phyloP scores from a whole-genome alignment of 1,140 invertebrate genomes.

The Achatina immaculata region DNA sequence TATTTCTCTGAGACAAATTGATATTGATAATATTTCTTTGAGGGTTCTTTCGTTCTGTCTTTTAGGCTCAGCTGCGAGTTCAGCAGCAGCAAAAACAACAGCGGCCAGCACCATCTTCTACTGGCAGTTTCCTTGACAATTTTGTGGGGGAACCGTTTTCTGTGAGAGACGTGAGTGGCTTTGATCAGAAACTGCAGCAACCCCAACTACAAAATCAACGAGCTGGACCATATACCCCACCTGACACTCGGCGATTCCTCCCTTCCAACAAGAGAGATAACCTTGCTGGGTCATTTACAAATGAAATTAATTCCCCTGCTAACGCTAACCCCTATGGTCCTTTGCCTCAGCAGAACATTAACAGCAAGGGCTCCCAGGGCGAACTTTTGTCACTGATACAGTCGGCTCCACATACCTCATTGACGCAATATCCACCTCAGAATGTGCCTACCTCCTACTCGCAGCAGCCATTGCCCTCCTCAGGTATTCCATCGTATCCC shows the following conservation, averaged over 20 bases:
- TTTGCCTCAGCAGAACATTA: neutral
- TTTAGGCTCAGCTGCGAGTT: neutral
- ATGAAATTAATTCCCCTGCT: conserved; percentile 6
- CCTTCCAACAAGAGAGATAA: neutral
- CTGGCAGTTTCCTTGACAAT: conserved; percentile 3
- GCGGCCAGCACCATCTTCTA: neutral
- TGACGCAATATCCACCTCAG: neutral
- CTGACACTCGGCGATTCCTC: too few relatives aligned
- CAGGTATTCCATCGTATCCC: neutral
- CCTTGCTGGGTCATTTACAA: too few relatives aligned
- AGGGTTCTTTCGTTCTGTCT: too few relatives aligned
- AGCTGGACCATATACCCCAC: too few relatives aligned
- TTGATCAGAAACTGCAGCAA: neutral
- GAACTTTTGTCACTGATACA: neutral
- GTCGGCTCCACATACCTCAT: neutral
- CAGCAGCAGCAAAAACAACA: neutral
- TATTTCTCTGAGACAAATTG: too few relatives aligned
- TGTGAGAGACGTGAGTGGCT: neutral
- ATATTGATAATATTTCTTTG: too few relatives aligned
- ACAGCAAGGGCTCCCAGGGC: neutral
- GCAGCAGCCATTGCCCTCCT: neutral
- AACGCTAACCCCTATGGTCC: conserved; percentile 1
- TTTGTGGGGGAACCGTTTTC: neutral
- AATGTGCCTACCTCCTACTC: neutral
- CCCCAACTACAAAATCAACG: neutral